These are phyloP conservation scores for Ptiloglossa arizonensis DNA, from an alignment of 1,140 invertebrate species.

Conservation along the genomic window DNA sequence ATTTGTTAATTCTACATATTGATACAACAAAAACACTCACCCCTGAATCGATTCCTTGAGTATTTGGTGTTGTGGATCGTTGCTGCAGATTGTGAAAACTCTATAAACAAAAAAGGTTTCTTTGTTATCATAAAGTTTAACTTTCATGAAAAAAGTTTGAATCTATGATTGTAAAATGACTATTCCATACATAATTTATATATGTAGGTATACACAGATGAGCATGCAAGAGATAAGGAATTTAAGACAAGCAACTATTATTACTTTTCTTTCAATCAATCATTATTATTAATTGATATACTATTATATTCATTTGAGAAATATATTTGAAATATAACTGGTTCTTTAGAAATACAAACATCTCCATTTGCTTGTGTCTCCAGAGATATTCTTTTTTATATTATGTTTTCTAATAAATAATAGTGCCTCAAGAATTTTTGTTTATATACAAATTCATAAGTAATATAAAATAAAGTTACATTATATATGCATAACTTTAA, in stretches of 20 bases:
- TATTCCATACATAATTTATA: not conserved
- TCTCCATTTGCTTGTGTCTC: no score
- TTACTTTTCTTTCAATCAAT: no score
- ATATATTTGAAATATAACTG: not conserved
- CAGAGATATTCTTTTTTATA: no score
- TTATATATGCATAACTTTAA: no score
- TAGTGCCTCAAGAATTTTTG: not conserved
- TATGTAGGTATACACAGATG: no score
- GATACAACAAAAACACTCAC: conserved; percentile 67
- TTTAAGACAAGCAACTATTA: no score
- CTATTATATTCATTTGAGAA: no score
- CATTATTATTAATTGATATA: no score
- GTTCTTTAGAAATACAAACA: not conserved
- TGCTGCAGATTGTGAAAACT: conserved; percentile 80
- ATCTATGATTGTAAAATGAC: no score
- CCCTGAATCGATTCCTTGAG: conserved; percentile 81
- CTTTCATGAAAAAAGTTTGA: no score
- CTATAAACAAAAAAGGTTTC: conserved; percentile 64
- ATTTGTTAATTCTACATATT: not conserved
- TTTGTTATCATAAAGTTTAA: not conserved
- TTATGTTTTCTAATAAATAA: not conserved
- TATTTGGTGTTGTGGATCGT: conserved; percentile 81
- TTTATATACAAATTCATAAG: not conserved
- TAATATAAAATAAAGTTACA: no score
- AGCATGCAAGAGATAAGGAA: not conserved